Evolutionary conservation across 2,888 invertebrate genomes (phyloP).

Genomic region (Drosophila yooni): DNA sequence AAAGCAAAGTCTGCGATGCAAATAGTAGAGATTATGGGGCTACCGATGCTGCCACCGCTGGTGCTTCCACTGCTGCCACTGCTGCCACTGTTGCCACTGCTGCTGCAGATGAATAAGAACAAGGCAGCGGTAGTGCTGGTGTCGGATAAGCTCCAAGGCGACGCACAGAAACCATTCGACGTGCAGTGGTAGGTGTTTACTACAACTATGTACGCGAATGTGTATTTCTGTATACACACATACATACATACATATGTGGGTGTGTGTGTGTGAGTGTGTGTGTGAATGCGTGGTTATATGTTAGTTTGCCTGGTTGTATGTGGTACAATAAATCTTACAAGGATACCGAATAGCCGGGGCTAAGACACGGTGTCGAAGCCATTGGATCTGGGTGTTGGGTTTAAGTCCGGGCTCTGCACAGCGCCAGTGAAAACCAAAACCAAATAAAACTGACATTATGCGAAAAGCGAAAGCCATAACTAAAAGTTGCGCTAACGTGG

Average conservation of each 20-base stretch:
- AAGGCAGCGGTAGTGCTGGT: conserved; percentile 13
- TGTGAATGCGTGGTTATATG: conserved; percentile 16
- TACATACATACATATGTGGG: not conserved
- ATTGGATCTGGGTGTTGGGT: conserved; percentile 31
- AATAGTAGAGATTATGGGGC: conserved; percentile 79
- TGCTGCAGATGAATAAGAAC: conserved; percentile 61
- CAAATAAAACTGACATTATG: conserved; percentile 82
- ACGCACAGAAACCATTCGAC: conserved; percentile 21
- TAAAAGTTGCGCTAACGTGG: conserved; percentile 77
- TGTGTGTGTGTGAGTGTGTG: conserved; percentile 28
- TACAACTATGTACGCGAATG: conserved; percentile 33
- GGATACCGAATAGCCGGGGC: conserved; percentile 71
- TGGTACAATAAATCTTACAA: conserved; percentile 76
- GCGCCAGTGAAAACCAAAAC: conserved; percentile 74
- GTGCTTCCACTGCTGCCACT: not conserved
- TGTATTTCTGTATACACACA: not conserved
- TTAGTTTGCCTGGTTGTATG: conserved; percentile 28
- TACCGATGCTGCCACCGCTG: conserved; percentile 19
- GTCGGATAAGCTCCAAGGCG: conserved; percentile 37
- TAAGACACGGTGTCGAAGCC: conserved; percentile 36
- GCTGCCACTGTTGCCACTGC: not conserved
- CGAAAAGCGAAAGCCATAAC: conserved; percentile 81
- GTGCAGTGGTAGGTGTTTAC: conserved; percentile 43
- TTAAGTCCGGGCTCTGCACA: conserved; percentile 24
- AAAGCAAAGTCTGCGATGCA: conserved; percentile 81